phyloP scores from a whole-genome alignment of 2,113 vertebrate genomes.

The Camelus bactrianus region DNA sequence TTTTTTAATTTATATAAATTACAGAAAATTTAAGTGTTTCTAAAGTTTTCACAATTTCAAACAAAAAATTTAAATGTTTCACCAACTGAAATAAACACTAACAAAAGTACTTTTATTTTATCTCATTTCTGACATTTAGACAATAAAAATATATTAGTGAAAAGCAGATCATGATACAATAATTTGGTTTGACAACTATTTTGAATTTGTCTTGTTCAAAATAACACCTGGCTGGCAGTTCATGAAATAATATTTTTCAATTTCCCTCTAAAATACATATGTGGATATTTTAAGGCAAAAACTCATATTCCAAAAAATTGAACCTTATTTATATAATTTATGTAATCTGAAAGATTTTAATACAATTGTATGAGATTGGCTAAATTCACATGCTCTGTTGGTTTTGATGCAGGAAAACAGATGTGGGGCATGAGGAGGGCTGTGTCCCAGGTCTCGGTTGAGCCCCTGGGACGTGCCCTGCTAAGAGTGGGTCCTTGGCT shows the following conservation, averaged over 20 bases:
- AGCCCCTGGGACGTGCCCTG: too few species aligned
- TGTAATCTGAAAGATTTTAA: not conserved
- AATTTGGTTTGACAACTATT: not conserved
- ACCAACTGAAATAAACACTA: not conserved
- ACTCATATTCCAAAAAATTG: not conserved
- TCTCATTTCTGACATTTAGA: not conserved
- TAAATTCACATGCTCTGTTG: not conserved
- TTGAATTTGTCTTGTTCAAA: not conserved
- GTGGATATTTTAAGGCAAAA: not conserved
- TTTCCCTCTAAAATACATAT: not conserved
- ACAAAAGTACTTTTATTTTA: slow-evolving; percentile 10
- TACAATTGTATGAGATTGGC: not conserved
- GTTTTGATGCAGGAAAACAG: not conserved
- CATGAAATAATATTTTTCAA: not conserved
- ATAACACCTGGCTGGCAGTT: not conserved
- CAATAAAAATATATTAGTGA: not conserved
- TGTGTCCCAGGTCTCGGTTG: too few species aligned
- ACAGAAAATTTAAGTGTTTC: not conserved
- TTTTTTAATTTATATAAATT: not conserved
- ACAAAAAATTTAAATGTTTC: not conserved
- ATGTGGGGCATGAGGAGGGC: too few species aligned
- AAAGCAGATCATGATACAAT: not conserved
- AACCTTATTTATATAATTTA: not conserved
- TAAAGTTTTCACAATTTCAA: not conserved
- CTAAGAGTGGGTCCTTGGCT: too few species aligned